Conservation (phyloP, 2,888 invertebrate species). For the Aporophyla nigra region DNA sequence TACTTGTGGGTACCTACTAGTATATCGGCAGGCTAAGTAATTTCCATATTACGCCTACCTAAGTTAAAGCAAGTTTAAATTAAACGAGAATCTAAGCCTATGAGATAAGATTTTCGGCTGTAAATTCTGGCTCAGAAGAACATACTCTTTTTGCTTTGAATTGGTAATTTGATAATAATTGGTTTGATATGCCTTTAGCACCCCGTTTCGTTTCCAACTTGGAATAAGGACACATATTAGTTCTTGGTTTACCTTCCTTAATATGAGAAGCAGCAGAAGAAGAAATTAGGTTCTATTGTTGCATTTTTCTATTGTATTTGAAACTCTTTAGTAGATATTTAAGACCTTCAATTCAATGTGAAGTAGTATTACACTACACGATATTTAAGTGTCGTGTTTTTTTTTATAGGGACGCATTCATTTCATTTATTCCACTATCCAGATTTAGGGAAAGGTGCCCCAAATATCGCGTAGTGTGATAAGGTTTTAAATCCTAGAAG, state of each 20-base stretch:
- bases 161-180: neutral
- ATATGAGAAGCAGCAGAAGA: neutral
- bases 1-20: neutral
- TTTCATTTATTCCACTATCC: too few relatives aligned
- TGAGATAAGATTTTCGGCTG: neutral
- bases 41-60: neutral
- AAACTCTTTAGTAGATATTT: neutral
- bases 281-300: neutral
- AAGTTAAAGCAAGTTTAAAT: conserved; percentile 3
- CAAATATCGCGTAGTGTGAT: too few relatives aligned
- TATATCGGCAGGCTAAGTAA: neutral
- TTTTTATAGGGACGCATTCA: too few relatives aligned
- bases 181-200: too few relatives aligned
- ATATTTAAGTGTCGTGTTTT: too few relatives aligned
- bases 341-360: neutral
- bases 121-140: neutral
- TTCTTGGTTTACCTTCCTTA: neutral
- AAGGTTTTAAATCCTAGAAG: neutral
- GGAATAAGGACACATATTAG: too few relatives aligned
- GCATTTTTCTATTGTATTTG: neutral
- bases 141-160: neutral
- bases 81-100: neutral
- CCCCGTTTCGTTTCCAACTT: too few relatives aligned
- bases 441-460: too few relatives aligned
- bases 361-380: too few relatives aligned